Base-by-base conservation (phyloP, 2,113 vertebrate genomes). In the Scartelaos histophorus region DNA sequence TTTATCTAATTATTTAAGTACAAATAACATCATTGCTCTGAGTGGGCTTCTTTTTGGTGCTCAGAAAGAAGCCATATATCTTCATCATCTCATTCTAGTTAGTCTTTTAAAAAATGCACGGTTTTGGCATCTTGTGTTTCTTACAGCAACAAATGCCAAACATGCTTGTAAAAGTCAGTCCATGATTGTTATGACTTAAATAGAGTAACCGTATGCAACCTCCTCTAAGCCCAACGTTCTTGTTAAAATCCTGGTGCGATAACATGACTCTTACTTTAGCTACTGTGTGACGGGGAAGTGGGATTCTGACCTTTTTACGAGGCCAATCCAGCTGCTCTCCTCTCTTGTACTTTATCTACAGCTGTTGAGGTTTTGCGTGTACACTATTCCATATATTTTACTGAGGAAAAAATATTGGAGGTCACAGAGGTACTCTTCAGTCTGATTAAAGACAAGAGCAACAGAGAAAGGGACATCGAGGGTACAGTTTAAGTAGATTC, bases 311-410 rank as follows among this genome's bases (percentile, higher is more conserved):
- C 62, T 57, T 75, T 85, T 74, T 75, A 78, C 66, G 69, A 78
- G 70, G 35, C 69, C 66, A 65, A 46, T 70, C 80, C 84, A 84
- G 83, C 79, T 91, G 90, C 79, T 69, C 45, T 74, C 35, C 11
- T 71, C 67, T 4, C 34, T 54, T 21, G 51, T 58, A 25, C 71
- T 66, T 29, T 51, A 53, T 66, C 58, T 19, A 68, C 89, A 83
- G 81, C 85, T 88, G 83, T 67, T 76, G 64, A 74, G 75, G 74
- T 75, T 78, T 64, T 21, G 67, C 46, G 62, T 64, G 46, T 79
- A 83, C 70, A 53, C 65, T 66, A 68, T 47, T 69, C 69, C 71
- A 53, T 68, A 51, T 71, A 57, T 49, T 75, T 78, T 24, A 69
- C 45, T 65, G 22, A 79, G 74, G 74, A 66, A 58, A 11, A 70